Evolutionary conservation across 2,888 invertebrate genomes (phyloP).

Genomic region (Drosophila parthenogenetica): DNA sequence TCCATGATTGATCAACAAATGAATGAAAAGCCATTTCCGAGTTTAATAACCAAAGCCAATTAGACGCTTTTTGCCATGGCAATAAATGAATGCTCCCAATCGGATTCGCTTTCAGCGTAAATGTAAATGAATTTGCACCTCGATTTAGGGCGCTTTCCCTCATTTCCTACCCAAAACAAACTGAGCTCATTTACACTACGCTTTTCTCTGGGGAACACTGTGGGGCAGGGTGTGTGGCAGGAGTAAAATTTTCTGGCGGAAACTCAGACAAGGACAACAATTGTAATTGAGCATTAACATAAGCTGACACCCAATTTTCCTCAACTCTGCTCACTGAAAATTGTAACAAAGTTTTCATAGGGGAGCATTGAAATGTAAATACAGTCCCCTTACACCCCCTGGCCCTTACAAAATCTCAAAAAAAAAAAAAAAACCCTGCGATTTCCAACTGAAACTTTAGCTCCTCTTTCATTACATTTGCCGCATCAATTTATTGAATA

Average conservation of each 20-base stretch:
- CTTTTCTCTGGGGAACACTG: slow-evolving; percentile 30
- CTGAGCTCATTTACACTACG: neutral
- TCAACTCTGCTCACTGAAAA: neutral
- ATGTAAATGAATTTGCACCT: slow-evolving; percentile 52
- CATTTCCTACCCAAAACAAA: neutral
- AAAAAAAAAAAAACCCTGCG: too few species aligned
- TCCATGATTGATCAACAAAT: slow-evolving; percentile 25
- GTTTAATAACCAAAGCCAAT: slow-evolving; percentile 40
- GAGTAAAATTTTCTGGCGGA: slow-evolving; percentile 56
- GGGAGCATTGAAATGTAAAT: slow-evolving; percentile 31
- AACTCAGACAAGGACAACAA: slow-evolving; percentile 75
- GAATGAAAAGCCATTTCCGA: slow-evolving; percentile 26
- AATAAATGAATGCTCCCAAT: slow-evolving; percentile 35
- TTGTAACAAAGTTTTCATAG: slow-evolving; percentile 1
- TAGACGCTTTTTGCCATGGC: slow-evolving; percentile 26
- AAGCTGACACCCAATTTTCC: slow-evolving; percentile 56
- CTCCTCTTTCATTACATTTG: slow-evolving; percentile 47
- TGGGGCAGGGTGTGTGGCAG: too few species aligned
- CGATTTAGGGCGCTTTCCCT: neutral
- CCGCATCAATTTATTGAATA: slow-evolving; percentile 76
- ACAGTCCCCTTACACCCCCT: neutral
- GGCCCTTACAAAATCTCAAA: neutral
- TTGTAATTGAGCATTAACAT: slow-evolving; percentile 78
- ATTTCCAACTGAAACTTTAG: neutral
- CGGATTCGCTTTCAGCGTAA: slow-evolving; percentile 41